These are phyloP conservation scores for Triplophysa bombifrons DNA, from an alignment of 2,797 vertebrate species.

Conservation along the genomic window DNA sequence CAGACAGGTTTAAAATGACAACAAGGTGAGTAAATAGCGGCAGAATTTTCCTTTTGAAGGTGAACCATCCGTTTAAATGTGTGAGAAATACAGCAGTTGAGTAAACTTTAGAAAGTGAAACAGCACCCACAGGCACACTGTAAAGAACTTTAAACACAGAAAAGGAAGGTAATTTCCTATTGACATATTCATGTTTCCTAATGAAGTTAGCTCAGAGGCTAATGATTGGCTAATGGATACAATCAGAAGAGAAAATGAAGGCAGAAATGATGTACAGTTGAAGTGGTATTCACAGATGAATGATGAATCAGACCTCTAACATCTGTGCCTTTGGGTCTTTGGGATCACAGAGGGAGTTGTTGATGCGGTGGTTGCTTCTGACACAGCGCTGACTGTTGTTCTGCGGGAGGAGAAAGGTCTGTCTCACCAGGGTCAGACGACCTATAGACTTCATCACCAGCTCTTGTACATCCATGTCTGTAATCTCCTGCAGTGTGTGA, in stretches of 20 bases:
- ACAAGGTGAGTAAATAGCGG: no score
- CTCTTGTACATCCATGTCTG: slow-evolving; percentile 92
- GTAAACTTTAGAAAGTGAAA: slow-evolving; percentile 10
- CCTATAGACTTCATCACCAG: slow-evolving; percentile 97
- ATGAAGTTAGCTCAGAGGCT: slow-evolving; percentile 40
- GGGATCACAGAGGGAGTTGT: slow-evolving; percentile 93
- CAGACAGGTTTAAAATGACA: neutral
- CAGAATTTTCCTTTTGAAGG: no score
- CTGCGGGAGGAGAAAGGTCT: slow-evolving; percentile 94
- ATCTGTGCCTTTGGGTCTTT: slow-evolving; percentile 92
- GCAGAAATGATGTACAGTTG: neutral
- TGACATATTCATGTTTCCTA: slow-evolving; percentile 3
- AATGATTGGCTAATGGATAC: slow-evolving; percentile 20
- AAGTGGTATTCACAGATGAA: neutral
- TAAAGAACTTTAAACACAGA: slow-evolving; percentile 15
- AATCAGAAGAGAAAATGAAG: neutral
- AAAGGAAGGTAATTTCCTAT: slow-evolving; percentile 19
- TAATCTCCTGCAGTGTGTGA: slow-evolving; percentile 85
- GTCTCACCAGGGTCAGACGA: slow-evolving; percentile 92
- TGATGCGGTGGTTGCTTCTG: slow-evolving; percentile 95
- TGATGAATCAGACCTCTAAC: slow-evolving; percentile 84
- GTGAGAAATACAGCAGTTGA: neutral
- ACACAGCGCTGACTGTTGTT: slow-evolving; percentile 94
- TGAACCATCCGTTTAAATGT: no score
- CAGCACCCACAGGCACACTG: neutral